phyloP scores from a whole-genome alignment of 2,113 vertebrate species.

The Sarotherodon lohbergeri region DNA sequence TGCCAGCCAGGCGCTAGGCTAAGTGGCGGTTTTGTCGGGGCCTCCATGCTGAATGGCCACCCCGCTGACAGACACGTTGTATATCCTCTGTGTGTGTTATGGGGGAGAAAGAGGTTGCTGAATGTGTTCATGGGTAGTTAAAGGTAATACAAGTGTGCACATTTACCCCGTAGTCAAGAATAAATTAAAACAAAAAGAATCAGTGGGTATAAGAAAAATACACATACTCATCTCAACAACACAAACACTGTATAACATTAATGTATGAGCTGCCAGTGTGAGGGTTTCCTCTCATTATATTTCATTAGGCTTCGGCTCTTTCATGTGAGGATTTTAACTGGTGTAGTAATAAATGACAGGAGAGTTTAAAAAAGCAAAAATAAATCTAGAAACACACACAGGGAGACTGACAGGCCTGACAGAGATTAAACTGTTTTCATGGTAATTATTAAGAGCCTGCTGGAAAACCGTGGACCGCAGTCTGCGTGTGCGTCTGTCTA shows the following conservation, averaged over 20 bases:
- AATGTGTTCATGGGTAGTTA: slow-evolving; percentile 28
- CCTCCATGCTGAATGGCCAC: slow-evolving; percentile 80
- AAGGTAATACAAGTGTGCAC: background rate
- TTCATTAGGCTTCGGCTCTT: slow-evolving; percentile 37
- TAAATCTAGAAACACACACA: slow-evolving; percentile 46
- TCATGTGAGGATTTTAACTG: slow-evolving; percentile 44
- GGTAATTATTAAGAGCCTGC: slow-evolving; percentile 47
- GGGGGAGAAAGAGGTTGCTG: slow-evolving; percentile 31
- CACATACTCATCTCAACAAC: background rate
- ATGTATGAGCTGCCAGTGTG: background rate
- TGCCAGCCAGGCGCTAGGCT: slow-evolving; percentile 82
- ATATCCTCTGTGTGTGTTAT: slow-evolving; percentile 75
- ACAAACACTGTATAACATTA: background rate
- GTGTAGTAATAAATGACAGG: slow-evolving; percentile 48
- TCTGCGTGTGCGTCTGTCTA: slow-evolving; percentile 20
- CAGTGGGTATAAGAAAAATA: background rate
- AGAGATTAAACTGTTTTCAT: slow-evolving; percentile 51
- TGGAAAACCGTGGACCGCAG: slow-evolving; percentile 40
- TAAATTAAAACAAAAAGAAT: background rate
- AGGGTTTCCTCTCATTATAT: slow-evolving; percentile 30
- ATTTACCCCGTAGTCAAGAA: background rate
- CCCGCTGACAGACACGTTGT: slow-evolving; percentile 92
- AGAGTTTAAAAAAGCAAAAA: slow-evolving; percentile 46
- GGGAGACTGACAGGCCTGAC: slow-evolving; percentile 39
- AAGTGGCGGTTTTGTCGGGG: slow-evolving; percentile 89